A percentile compares a stretch with the other conserved stretches of the same genome.
These are phyloP conservation scores for Ranitomeya imitator DNA, from an alignment of 2,113 vertebrate species.

Conservation along the genomic window DNA sequence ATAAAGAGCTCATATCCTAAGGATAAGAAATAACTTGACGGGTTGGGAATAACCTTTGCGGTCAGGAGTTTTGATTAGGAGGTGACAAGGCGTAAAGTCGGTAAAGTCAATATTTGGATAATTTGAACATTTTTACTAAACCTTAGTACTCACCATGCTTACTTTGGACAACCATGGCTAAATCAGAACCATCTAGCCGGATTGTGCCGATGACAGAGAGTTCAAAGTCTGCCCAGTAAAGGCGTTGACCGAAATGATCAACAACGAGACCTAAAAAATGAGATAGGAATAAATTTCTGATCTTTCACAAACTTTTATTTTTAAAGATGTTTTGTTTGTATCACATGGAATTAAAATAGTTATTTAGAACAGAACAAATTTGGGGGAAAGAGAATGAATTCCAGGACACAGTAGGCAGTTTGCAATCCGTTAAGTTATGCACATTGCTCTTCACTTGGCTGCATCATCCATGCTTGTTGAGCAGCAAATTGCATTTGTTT, in stretches of 20 bases:
- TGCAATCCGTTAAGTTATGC: conserved; percentile 39
- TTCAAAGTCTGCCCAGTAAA: conserved; percentile 97
- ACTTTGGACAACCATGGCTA: conserved; percentile 82
- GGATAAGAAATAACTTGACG: too few species aligned
- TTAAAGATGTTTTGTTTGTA: background rate
- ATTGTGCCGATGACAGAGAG: conserved; percentile 92
- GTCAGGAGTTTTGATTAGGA: background rate
- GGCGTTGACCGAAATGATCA: conserved; percentile 91
- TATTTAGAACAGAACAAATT: conserved; percentile 28
- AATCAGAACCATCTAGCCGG: conserved; percentile 87
- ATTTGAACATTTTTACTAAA: background rate
- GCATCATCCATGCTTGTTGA: background rate
- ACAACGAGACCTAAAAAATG: conserved; percentile 84
- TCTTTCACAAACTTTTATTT: background rate
- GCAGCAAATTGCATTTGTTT: conserved; percentile 52
- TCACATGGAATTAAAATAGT: conserved; percentile 18
- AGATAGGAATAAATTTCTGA: background rate
- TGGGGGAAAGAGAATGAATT: conserved; percentile 21
- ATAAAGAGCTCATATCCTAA: too few species aligned
- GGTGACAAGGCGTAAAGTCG: too few species aligned
- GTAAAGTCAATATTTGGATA: background rate
- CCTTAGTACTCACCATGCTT: conserved; percentile 80
- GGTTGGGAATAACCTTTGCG: background rate
- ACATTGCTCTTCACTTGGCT: background rate
- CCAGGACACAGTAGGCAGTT: conserved; percentile 21